Evolutionary conservation across 2,797 vertebrate genomes (phyloP).

Genomic region (Catamblyrhynchus diadema): DNA sequence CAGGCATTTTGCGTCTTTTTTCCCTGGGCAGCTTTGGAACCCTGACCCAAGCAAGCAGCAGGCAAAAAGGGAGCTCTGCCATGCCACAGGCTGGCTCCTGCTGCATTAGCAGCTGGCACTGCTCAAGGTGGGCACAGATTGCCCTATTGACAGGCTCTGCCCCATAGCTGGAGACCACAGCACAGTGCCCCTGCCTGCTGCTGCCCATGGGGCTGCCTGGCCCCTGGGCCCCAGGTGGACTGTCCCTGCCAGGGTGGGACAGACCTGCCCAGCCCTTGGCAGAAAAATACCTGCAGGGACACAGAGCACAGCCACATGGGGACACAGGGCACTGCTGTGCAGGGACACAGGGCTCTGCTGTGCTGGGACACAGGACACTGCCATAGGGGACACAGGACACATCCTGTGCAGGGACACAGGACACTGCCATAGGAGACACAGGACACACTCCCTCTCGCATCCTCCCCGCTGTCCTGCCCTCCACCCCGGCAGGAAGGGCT

Average conservation of each 20-base stretch:
- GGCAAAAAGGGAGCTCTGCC: not conserved
- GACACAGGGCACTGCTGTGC: too few relatives aligned
- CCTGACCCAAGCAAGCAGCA: not conserved
- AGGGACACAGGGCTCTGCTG: too few relatives aligned
- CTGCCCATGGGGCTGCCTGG: not conserved
- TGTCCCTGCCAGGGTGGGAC: not conserved
- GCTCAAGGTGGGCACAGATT: fast-evolving
- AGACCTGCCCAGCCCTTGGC: not conserved
- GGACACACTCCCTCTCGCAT: fast-evolving
- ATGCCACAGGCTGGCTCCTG: not conserved
- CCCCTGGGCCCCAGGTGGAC: fast-evolving
- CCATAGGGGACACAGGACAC: too few relatives aligned
- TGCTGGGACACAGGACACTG: not conserved
- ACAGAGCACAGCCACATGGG: too few relatives aligned
- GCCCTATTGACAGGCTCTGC: not conserved
- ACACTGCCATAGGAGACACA: too few relatives aligned
- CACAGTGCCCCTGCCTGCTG: not conserved
- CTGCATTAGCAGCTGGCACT: not conserved
- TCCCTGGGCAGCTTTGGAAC: not conserved
- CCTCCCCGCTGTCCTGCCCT: not conserved
- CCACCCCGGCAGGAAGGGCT: not conserved
- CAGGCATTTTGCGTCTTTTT: not conserved
- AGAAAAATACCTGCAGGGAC: not conserved
- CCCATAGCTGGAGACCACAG: not conserved
- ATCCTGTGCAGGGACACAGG: not conserved